Base-by-base conservation (phyloP, 37 sponge, comb jelly and placozoan species). In the Trichoplax adhaerens region DNA sequence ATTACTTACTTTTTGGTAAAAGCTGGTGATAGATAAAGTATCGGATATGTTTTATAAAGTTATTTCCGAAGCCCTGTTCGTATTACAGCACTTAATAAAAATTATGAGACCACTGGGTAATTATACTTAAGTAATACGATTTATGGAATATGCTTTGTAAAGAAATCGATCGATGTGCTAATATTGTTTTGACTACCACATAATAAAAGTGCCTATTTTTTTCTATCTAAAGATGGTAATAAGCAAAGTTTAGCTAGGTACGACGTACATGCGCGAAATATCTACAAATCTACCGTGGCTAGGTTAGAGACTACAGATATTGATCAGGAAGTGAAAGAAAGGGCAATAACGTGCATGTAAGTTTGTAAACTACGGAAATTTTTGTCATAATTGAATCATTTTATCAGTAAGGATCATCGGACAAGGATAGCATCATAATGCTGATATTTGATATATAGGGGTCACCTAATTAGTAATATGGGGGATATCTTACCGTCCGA, bases 251-350 rank as follows among this genome's bases (percentile, higher is more conserved):
- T 29, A 29, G 29, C 29, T 29, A 29, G 29, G 29, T 29, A 29
- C 29, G 29, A 29, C 29, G 29, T 29, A 29, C 29, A 29, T 29
- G 29, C 29, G 29, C 29, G 29, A 29, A 69, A 61, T 70, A 76
- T 76, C 12, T 76, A 68, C 68, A 69, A 50, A 53, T 83, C 75
- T 29, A 88, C 97, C 6, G 66, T 95, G 58, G 74, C 77, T 65
- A 73, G 92, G 56, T 84, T 95, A 62, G 83, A 81, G 62, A 92
- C 93, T 65, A 79, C 97, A 56, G 97, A 95, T 78, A 87, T 95
- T 56, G 97, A 95, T 76, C 97, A 95, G 72, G 97, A 95, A 64
- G 97, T 95, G 52, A 95, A 95, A 77, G 97, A 95, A 65, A 77
- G 92, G 65, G 97, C 97, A 73, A 95, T 95, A 71, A 84, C 88